Conservation (phyloP, 2,888 invertebrate genomes). For the Smittia aterrima region DNA sequence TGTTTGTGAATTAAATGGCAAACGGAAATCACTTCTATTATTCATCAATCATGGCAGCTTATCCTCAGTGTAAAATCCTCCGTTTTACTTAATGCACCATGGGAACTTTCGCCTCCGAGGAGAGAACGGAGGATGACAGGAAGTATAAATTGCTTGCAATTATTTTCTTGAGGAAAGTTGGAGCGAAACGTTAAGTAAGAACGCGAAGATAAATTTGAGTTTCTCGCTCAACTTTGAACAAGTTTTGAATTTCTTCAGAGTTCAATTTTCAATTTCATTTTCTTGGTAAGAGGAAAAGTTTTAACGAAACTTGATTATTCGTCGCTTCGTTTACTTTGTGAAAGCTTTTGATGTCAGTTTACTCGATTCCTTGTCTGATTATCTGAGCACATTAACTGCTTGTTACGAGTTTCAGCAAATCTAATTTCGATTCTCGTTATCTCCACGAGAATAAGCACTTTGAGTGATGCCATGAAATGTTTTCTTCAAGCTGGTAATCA, state of each 20-base stretch:
- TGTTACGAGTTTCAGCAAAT: background rate
- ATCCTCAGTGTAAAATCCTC: background rate
- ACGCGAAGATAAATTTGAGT: background rate
- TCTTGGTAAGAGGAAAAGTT: background rate
- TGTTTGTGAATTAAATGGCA: background rate
- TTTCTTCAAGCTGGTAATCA: too few species aligned
- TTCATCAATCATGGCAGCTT: slow-evolving; percentile 12
- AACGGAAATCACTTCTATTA: slow-evolving; percentile 28
- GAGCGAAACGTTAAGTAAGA: background rate
- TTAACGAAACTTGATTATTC: background rate
- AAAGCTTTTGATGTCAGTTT: background rate
- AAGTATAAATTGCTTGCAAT: slow-evolving; percentile 21
- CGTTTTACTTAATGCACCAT: background rate
- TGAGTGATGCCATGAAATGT: too few species aligned
- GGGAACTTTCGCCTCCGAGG: background rate
- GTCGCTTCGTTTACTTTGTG: background rate
- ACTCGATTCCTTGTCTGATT: background rate
- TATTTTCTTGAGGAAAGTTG: background rate
- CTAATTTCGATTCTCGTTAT: background rate
- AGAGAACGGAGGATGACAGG: background rate
- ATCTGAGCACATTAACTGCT: background rate
- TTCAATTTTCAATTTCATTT: background rate
- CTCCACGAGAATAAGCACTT: too few species aligned
- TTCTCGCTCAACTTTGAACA: background rate
- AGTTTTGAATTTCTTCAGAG: background rate